Evolutionary conservation across 2,888 invertebrate species (phyloP).

Genomic region (Lycia hirtaria): DNA sequence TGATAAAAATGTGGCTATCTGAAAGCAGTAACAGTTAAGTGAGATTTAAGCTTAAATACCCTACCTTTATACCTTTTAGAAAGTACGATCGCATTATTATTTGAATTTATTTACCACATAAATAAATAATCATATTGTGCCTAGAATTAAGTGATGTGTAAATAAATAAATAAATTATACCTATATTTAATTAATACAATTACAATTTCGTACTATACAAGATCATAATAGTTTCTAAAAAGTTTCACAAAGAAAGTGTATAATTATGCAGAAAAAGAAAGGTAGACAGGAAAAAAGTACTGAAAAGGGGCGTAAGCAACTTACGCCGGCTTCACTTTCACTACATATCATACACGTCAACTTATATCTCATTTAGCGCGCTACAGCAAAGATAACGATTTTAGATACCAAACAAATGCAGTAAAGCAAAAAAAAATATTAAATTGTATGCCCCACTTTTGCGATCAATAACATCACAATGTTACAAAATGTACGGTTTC

Average conservation of each 20-base stretch:
- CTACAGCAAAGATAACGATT: conserved; percentile 16
- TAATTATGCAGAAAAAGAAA: conserved; percentile 2
- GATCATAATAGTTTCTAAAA: neutral
- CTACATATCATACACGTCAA: neutral
- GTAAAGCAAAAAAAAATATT: conserved; percentile 11
- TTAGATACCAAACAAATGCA: conserved; percentile 22
- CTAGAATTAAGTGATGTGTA: too few species aligned
- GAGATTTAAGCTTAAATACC: too few species aligned
- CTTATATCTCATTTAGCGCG: conserved; percentile 8
- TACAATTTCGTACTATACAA: too few species aligned
- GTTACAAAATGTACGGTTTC: neutral
- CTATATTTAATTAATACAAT: too few species aligned
- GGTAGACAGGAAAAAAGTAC: neutral
- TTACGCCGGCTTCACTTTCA: neutral
- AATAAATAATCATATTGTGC: too few species aligned
- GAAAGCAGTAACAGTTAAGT: too few species aligned
- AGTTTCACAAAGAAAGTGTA: conserved; percentile 9
- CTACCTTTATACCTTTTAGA: too few species aligned
- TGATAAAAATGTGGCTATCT: too few species aligned
- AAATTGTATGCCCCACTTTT: conserved; percentile 27
- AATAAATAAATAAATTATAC: too few species aligned
- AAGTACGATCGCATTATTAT: too few species aligned
- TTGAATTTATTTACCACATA: too few species aligned
- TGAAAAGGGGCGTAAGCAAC: conserved; percentile 27
- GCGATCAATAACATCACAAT: conserved; percentile 36